Evolutionary conservation across 2,113 vertebrate species (phyloP).

Genomic region (Tragelaphus buxtoni): DNA sequence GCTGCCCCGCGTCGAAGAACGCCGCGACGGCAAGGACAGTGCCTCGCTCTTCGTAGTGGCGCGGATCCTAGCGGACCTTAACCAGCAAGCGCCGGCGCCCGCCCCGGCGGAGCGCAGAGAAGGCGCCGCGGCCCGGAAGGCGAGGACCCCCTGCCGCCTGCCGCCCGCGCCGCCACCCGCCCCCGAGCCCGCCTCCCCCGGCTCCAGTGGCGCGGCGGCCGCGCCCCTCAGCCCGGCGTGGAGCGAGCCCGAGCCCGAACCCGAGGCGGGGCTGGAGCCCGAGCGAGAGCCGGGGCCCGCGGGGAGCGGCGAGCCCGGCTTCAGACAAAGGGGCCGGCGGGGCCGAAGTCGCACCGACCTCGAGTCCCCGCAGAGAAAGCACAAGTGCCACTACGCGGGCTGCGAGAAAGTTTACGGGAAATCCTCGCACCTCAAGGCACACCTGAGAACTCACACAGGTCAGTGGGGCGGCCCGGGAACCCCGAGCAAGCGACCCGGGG

Average conservation of each 20-base stretch:
- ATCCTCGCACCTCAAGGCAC: slow-evolving; percentile 99
- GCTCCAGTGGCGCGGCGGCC: slow-evolving; percentile 32
- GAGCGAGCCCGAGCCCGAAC: slow-evolving; percentile 64
- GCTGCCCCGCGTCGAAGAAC: slow-evolving; percentile 81
- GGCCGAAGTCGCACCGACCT: slow-evolving; percentile 89
- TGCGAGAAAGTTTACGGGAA: slow-evolving; percentile 99
- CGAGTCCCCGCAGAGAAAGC: slow-evolving; percentile 95
- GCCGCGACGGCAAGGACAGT: slow-evolving; percentile 87
- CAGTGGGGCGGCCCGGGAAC: slow-evolving; percentile 80
- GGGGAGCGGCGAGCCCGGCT: slow-evolving; percentile 83
- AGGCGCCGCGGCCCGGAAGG: slow-evolving; percentile 80
- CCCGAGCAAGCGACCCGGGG: not conserved
- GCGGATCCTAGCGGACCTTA: slow-evolving; percentile 95
- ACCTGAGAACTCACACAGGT: slow-evolving; percentile 99
- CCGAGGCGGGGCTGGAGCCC: slow-evolving; percentile 64
- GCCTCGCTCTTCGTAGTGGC: slow-evolving; percentile 94
- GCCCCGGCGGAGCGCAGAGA: slow-evolving; percentile 82
- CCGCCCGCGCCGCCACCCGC: slow-evolving; percentile 35
- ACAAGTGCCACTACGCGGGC: slow-evolving; percentile 98
- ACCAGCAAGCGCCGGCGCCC: slow-evolving; percentile 90
- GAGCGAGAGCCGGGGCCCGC: slow-evolving; percentile 76
- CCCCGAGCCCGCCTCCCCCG: slow-evolving; percentile 7
- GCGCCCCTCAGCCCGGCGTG: slow-evolving; percentile 58
- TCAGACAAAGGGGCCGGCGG: slow-evolving; percentile 95
- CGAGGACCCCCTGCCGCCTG: slow-evolving; percentile 75